A percentile compares a stretch with the other conserved stretches of the same genome.
These are phyloP conservation scores for Mormyrus iriodes DNA, from an alignment of 2,113 vertebrate genomes.

Conservation along the genomic window DNA sequence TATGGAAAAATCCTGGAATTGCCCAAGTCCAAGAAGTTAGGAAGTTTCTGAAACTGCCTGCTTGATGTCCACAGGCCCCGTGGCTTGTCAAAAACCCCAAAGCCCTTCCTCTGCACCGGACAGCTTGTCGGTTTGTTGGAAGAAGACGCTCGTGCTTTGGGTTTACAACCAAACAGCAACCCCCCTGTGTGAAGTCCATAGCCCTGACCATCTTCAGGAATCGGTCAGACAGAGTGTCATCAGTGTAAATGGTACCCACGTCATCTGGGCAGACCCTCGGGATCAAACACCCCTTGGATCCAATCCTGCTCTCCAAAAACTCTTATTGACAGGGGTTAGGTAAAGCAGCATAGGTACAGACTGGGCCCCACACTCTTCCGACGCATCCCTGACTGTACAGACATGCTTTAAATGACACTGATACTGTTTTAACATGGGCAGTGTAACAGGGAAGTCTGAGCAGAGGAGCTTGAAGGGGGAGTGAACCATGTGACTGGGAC, in stretches of 20 bases:
- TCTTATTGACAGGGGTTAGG: background rate
- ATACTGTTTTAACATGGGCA: background rate
- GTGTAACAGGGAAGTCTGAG: background rate
- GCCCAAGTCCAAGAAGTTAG: background rate
- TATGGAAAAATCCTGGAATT: background rate
- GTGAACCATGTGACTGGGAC: background rate
- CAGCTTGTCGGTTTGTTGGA: background rate
- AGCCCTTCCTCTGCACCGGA: background rate
- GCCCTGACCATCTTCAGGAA: background rate
- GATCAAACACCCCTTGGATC: background rate
- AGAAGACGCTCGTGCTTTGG: background rate
- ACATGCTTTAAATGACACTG: background rate
- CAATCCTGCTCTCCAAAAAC: background rate
- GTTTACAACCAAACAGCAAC: background rate
- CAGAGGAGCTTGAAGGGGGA: background rate
- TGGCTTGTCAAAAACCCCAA: background rate
- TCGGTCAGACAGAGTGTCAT: background rate
- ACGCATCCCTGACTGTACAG: background rate
- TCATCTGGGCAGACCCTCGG: background rate
- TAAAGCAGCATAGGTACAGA: background rate
- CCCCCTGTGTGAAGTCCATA: background rate
- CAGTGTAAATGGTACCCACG: background rate
- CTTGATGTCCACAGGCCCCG: background rate
- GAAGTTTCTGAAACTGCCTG: background rate
- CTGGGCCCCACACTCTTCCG: background rate